A percentile compares a stretch with the other conserved stretches of the same genome.
These are phyloP conservation scores for Athetis lepigone DNA, from an alignment of 2,888 invertebrate species.

Conservation along the genomic window DNA sequence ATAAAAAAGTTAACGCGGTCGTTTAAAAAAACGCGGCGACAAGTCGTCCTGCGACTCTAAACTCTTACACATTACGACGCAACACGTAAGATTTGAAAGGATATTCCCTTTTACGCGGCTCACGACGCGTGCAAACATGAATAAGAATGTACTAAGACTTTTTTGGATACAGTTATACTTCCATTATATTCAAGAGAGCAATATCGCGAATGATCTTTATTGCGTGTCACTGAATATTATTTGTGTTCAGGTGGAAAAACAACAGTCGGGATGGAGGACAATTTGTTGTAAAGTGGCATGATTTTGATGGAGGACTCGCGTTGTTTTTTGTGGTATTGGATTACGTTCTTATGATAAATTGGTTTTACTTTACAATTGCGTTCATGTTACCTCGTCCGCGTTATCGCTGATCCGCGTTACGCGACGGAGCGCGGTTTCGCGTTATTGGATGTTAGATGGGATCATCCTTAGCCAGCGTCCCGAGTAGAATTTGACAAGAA, in stretches of 20 bases:
- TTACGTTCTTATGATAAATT: background rate
- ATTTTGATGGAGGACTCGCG: background rate
- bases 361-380: no score
- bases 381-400: no score
- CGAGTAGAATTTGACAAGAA: no score
- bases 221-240: conserved; percentile 6
- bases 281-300: background rate
- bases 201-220: conserved; percentile 6
- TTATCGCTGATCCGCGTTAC: no score
- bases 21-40: conserved; percentile 46
- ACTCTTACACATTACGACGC: conserved; percentile 47
- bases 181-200: conserved; percentile 23
- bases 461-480: no score
- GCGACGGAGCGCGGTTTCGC: no score
- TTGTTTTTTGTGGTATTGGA: background rate
- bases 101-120: conserved; percentile 44
- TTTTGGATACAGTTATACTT: conserved; percentile 34
- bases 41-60: conserved; percentile 28
- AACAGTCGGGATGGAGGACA: background rate
- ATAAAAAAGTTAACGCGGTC: conserved; percentile 39
- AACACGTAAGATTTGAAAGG: conserved; percentile 46
- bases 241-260: background rate
- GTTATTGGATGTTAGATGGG: no score
- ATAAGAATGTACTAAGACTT: conserved; percentile 27
- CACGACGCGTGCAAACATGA: conserved; percentile 27